Evolutionary conservation across 2,888 invertebrate species (phyloP).

Genomic region (Sturmia bella): DNA sequence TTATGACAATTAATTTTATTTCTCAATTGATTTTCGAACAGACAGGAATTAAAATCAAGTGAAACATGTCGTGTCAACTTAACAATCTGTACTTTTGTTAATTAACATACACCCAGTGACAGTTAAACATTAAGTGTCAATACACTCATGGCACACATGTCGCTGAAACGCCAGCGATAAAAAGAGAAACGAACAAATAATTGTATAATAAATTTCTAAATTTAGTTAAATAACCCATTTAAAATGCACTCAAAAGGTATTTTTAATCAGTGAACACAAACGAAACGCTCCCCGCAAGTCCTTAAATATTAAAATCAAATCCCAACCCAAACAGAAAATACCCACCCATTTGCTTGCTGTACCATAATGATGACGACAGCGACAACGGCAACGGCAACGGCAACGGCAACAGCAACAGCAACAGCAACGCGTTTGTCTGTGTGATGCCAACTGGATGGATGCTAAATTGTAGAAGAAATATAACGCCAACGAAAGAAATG

Average conservation of each 20-base stretch:
- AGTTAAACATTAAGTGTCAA: constrained; percentile 35
- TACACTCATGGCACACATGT: constrained; percentile 28
- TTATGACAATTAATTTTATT: not conserved
- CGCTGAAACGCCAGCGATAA: constrained; percentile 23
- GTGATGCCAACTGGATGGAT: constrained; percentile 37
- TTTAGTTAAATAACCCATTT: constrained; percentile 15
- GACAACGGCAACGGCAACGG: not conserved
- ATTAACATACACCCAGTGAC: constrained; percentile 37
- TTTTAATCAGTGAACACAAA: constrained; percentile 23
- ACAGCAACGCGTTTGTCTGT: not conserved
- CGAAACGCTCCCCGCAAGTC: constrained; percentile 51
- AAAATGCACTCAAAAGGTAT: constrained; percentile 23
- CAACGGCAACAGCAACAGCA: not conserved
- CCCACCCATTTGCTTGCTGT: constrained; percentile 50
- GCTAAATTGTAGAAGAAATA: constrained; percentile 14
- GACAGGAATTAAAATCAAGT: constrained; percentile 12
- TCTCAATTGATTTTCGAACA: constrained; percentile 10
- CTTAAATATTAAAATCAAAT: constrained; percentile 53
- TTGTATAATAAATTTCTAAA: constrained; percentile 24
- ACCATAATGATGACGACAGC: constrained; percentile 1
- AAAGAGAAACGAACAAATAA: no score
- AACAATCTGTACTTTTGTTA: not conserved
- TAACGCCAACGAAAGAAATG: constrained; percentile 18
- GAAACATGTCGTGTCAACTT: constrained; percentile 28
- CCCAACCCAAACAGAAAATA: constrained; percentile 56